Base-by-base conservation (phyloP, 1,140 invertebrate species). In the Drosophila pruinosa region DNA sequence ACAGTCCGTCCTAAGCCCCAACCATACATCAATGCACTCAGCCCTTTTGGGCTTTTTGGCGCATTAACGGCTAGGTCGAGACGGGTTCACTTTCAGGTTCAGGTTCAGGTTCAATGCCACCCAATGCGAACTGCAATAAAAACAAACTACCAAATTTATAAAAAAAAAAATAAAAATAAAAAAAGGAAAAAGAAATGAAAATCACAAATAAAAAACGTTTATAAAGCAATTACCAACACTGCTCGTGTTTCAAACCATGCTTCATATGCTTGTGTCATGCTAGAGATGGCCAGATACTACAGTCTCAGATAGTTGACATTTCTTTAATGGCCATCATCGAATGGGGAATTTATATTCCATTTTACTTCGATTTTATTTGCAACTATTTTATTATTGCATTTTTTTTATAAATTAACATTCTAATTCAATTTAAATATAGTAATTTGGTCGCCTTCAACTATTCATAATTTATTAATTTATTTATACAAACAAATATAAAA, bases 161-260 rank as follows among this genome's bases (percentile, higher is more conserved):
- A 53, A 31, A 22, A 48, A 45, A 62, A 61, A 54, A 34, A 52
- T 8, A 54, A 12, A 31, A 24, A 61, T 6, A 39, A 36, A 62
- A 24, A 62, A 41, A 59, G 6, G 34, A 36, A 62, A 24, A 62
- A 41, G 56, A 58, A 59, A 28, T 21, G 54, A 77, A 17, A 50
- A 39, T 24, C 28, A 77, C 31, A 80, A 82, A 64, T 50, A 57
- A 39, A 62, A 71, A 85, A 72, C 80, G 72, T 80, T 83, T 85
- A 80, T 83, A 79, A 80, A 86, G 79, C 79, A 75, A 83, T 83
- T 83, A 83, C 80, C 76, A 85, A 76, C 80, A 71, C 76, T 83
- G 76, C 72, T 79, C 81, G 76, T 85, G 68, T 86, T 83, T 76
- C 72, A 65, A 70, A 79, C 52, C 72, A 68, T 85, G 17, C 0